Evolutionary conservation across 2,888 invertebrate species (phyloP), one percentile per base, ranked within the genome.

Genomic region (Caenorhabditis japonica): DNA sequence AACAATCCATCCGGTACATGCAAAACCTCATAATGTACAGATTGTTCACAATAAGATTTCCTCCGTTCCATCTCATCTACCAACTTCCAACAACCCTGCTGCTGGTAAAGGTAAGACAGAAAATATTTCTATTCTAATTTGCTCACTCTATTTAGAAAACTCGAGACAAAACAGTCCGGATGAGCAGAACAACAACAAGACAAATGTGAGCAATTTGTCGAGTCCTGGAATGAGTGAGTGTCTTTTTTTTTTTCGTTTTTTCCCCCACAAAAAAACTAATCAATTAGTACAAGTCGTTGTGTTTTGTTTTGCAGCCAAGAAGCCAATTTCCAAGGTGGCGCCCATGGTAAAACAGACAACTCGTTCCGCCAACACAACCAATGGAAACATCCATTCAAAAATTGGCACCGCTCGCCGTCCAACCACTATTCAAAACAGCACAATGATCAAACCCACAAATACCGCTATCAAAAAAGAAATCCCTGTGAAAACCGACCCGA

Each of bases 241-340:
- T 10, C 2, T 5, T 39, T 13, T 21, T 55, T 8, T 4, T n/a
- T 7, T 33, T 27, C 13, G 33, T 5, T 27, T 15, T 17, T 19
- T 25, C 17, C 25, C 15, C 30, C 12, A 13, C 38, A 10, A 19
- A 21, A 36, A 36, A 5, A 19, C 38, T 10, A 15, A n/a, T 2
- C 1, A 13, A 19, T 17, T n/a, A 5, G 23, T 8, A 13, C 2
- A 1, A 51, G 12, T n/a, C 10, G 4, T 15, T 21, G 15, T 17
- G 3, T 34, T 46, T 36, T 4, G 23, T 17, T 27, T 47, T 74
- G 17, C 38, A 74, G 74, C 43, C 7, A 75, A 70, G 15, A 75
- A 75, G 30, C 75, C 75, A 4, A 75, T 70, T 10, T 75, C 75
- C 12, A 69, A 70, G 44, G 75, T 75, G 8, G 75, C 75, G 13